Evolutionary conservation across 2,888 invertebrate species (phyloP), one percentile per base, ranked within the genome.

Genomic region (Drosophila affinis): DNA sequence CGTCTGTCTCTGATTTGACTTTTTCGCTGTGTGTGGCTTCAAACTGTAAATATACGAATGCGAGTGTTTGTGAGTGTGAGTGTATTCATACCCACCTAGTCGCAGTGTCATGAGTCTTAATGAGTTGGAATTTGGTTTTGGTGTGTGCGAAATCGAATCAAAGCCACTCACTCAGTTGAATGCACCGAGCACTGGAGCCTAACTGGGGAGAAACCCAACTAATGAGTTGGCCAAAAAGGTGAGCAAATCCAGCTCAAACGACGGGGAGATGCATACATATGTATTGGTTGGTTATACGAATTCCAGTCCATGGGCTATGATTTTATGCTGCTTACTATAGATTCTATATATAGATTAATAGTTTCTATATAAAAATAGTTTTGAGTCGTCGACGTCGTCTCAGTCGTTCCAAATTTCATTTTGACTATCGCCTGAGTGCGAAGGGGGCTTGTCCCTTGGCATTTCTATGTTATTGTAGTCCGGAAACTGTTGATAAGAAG

Each of bases 111-210:
- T 54, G 52, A 7, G 29, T 2, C 76, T 34, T 78, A 78, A 78
- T 78, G 77, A 79, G 80, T 67, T 68, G 32, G 29, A 75, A 49
- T 68, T 67, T 48, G 61, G 58, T 68, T 68, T 62, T 62, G 53
- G 57, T 53, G 34, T 46, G 46, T 71, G 47, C 69, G 29, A 60
- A 57, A 72, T 63, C 12, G 18, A 72, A 32, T 39, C 51, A 29
- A 32, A 46, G 45, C 9, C 10, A 68, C 53, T 51, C 10, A 68
- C 53, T 51, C 58, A 47, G 69, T 59, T 69, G 47, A 53, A 39
- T 70, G 46, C 52, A 52, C 47, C 52, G 24, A 57, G 27, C 21
- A 21, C 21, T 24, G 54, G 55, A 44, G 47, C 53, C 48, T 46
- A 17, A 7, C 18, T n/a, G n/a, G n/a, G n/a, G n/a, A n/a, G n/a